Evolutionary conservation across 1,140 invertebrate genomes (phyloP).

Genomic region (Magallana gigas): DNA sequence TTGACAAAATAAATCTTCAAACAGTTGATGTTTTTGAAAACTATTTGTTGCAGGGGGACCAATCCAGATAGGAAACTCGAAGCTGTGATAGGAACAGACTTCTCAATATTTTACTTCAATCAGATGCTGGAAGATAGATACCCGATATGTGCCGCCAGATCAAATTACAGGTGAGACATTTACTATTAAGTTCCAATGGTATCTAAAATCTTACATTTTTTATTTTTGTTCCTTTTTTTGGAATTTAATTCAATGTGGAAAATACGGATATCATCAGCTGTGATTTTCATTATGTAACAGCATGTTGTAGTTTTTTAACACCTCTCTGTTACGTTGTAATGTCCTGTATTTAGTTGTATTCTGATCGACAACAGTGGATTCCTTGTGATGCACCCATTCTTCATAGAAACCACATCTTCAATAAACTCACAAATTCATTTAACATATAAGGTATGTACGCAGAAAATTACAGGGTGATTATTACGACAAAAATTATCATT

Average conservation of each 20-base stretch:
- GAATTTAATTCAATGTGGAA: background rate
- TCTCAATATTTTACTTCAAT: background rate
- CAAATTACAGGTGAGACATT: background rate
- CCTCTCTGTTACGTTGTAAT: no score
- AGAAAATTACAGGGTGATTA: background rate
- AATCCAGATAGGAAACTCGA: background rate
- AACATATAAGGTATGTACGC: constrained; percentile 36
- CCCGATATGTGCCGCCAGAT: background rate
- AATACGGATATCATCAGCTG: background rate
- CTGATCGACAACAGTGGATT: constrained; percentile 56
- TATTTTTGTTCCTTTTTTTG: no score
- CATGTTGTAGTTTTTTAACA: constrained; percentile 9
- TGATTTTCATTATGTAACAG: background rate
- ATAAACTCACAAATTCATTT: constrained; percentile 39
- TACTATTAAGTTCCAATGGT: background rate
- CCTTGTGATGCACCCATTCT: constrained; percentile 53
- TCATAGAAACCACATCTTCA: constrained; percentile 37
- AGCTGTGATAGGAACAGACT: background rate
- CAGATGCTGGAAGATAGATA: background rate
- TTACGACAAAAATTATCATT: no score
- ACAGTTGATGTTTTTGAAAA: no score
- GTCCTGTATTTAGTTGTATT: constrained; percentile 48
- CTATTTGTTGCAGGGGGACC: no score
- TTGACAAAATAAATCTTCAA: no score
- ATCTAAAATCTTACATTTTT: no score